These are phyloP conservation scores for Mobula birostris DNA, from an alignment of 2,113 vertebrate genomes.

Conservation along the genomic window DNA sequence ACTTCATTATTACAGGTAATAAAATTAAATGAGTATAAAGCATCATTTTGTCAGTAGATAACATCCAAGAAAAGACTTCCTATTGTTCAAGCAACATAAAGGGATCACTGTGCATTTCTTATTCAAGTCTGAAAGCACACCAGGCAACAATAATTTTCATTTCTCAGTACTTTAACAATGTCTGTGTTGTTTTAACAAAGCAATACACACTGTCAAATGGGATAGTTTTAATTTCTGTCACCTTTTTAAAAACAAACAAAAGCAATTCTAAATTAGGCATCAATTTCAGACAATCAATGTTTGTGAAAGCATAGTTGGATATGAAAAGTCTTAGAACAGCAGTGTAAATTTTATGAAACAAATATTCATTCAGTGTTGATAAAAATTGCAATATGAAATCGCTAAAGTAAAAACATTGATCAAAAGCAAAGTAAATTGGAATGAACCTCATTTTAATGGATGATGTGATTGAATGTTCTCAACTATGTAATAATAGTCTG, in stretches of 20 bases:
- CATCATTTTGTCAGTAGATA: background rate
- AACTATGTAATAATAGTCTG: background rate
- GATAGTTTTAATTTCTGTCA: background rate
- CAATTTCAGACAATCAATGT: background rate
- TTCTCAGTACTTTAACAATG: background rate
- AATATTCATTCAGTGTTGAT: background rate
- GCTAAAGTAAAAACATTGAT: background rate
- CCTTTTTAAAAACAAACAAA: background rate
- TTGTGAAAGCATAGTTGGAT: background rate
- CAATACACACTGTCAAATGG: background rate
- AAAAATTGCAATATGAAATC: background rate
- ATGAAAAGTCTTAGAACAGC: background rate
- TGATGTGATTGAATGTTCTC: background rate
- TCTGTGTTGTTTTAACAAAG: background rate
- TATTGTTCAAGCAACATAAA: background rate
- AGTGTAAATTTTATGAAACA: background rate
- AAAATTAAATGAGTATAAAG: conserved; percentile 11
- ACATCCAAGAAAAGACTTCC: background rate
- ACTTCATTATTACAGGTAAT: conserved; percentile 16
- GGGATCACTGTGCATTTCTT: background rate
- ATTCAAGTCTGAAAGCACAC: background rate
- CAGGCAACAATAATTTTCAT: background rate
- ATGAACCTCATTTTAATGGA: background rate
- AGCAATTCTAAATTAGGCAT: background rate
- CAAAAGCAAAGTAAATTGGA: background rate